Evolutionary conservation across 2,113 vertebrate genomes (phyloP).

Genomic region (Datnioides undecimradiatus): DNA sequence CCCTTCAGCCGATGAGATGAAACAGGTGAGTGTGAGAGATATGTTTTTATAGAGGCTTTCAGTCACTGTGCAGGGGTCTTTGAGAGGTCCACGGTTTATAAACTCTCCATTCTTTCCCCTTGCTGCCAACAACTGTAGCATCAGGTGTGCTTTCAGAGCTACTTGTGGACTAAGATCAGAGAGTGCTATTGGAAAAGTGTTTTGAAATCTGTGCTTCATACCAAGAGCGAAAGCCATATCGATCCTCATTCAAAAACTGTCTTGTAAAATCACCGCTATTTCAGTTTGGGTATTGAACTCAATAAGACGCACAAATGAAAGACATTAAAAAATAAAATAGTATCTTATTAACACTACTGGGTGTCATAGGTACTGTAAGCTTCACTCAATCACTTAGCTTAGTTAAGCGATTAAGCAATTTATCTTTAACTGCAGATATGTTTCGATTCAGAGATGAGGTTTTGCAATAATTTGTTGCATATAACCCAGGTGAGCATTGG

Average conservation of each 20-base stretch:
- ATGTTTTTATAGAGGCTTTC: slow-evolving; percentile 13
- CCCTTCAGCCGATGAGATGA: not conserved
- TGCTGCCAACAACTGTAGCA: not conserved
- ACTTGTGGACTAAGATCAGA: slow-evolving; percentile 5
- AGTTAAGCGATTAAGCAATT: not conserved
- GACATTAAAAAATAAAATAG: not conserved
- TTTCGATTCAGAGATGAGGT: not conserved
- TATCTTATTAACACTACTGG: not conserved
- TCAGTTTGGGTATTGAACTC: not conserved
- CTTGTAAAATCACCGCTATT: slow-evolving; percentile 1
- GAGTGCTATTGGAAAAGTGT: slow-evolving; percentile 18
- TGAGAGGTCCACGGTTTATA: slow-evolving; percentile 25
- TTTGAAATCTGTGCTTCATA: slow-evolving; percentile 26
- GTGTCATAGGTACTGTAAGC: not conserved
- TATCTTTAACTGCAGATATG: not conserved
- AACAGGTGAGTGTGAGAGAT: not conserved
- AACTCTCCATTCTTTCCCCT: slow-evolving; percentile 14
- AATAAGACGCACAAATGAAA: slow-evolving; percentile 9
- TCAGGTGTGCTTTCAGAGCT: slow-evolving; percentile 32
- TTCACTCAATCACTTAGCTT: too few species aligned
- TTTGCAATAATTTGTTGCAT: not conserved
- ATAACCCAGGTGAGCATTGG: not conserved
- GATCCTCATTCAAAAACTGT: slow-evolving; percentile 37
- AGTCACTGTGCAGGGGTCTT: slow-evolving; percentile 8
- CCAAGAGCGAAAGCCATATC: slow-evolving; percentile 13